Percentiles rank a stretch among this genome's conserved stretches.
These are phyloP conservation scores for Sialis lutaria DNA, from an alignment of 2,888 invertebrate species.

Conservation along the genomic window DNA sequence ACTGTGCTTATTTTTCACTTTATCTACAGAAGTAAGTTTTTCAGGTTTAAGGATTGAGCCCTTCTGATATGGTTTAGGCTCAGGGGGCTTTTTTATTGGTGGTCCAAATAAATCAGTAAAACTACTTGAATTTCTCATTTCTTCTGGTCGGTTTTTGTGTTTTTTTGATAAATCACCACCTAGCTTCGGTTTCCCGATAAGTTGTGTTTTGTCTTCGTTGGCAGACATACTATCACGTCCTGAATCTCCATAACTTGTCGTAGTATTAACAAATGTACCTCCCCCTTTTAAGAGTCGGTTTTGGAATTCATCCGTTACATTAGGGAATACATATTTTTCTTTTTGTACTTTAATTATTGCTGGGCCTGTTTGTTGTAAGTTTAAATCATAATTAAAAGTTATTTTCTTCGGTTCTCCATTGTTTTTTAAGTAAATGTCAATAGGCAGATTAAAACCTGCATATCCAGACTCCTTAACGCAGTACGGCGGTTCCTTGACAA, in stretches of 20 bases:
- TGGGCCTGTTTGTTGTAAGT: constrained; percentile 57
- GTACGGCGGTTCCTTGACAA: constrained; percentile 82
- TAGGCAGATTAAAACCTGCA: constrained; percentile 79
- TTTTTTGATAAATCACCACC: constrained; percentile 25
- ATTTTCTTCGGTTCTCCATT: constrained; percentile 82
- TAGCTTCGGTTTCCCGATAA: constrained; percentile 55
- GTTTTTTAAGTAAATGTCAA: constrained; percentile 77
- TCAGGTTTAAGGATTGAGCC: constrained; percentile 34
- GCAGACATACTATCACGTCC: constrained; percentile 32
- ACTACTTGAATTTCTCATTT: constrained; percentile 37
- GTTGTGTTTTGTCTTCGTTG: constrained; percentile 35
- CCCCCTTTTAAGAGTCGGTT: constrained; percentile 78
- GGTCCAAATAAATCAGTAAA: constrained; percentile 72
- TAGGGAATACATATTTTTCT: constrained; percentile 71
- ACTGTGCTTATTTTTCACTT: constrained; percentile 27
- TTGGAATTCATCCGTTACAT: constrained; percentile 77
- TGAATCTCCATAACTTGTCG: constrained; percentile 20
- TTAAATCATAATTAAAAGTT: constrained; percentile 69
- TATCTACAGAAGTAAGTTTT: constrained; percentile 14
- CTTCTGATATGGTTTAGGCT: constrained; percentile 31
- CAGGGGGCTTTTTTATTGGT: constrained; percentile 61
- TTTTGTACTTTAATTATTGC: constrained; percentile 51
- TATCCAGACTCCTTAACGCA: constrained; percentile 85
- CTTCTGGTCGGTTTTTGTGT: constrained; percentile 22
- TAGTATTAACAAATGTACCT: constrained; percentile 30